Conservation (phyloP, 2,113 vertebrate genomes). For the Python bivittatus region DNA sequence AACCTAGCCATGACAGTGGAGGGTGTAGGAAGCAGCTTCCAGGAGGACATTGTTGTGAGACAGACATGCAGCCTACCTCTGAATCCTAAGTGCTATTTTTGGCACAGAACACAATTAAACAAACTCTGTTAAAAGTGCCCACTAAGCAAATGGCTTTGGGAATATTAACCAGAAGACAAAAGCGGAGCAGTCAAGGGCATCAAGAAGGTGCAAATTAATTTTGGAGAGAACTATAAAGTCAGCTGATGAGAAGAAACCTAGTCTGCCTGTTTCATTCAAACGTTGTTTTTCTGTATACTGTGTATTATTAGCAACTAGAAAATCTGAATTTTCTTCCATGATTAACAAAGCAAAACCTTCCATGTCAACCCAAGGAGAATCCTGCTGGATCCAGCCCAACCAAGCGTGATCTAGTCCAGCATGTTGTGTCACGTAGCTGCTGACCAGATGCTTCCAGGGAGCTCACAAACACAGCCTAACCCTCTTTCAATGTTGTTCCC, state of each 20-base stretch:
- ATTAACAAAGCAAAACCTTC: neutral
- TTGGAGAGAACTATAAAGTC: neutral
- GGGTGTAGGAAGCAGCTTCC: constrained; percentile 77
- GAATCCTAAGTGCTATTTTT: constrained; percentile 77
- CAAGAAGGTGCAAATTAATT: constrained; percentile 1
- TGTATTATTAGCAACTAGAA: neutral
- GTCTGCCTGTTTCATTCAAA: neutral
- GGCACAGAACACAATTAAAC: constrained; percentile 83
- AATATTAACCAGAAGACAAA: neutral
- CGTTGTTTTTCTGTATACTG: neutral
- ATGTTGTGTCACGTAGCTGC: no score
- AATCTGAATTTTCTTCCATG: neutral
- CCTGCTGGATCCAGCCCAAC: no score
- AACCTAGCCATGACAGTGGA: constrained; percentile 72
- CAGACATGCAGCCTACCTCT: constrained; percentile 75
- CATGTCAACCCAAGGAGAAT: neutral
- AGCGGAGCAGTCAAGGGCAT: neutral
- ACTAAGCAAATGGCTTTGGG: neutral
- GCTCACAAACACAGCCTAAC: no score
- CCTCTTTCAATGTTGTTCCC: no score
- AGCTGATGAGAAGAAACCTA: no score
- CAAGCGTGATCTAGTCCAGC: no score
- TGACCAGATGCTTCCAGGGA: no score
- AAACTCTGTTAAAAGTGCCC: constrained; percentile 43
- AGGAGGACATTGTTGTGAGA: constrained; percentile 74